Evolutionary conservation across 2,113 vertebrate genomes (phyloP).

Genomic region (Talpa occidentalis): DNA sequence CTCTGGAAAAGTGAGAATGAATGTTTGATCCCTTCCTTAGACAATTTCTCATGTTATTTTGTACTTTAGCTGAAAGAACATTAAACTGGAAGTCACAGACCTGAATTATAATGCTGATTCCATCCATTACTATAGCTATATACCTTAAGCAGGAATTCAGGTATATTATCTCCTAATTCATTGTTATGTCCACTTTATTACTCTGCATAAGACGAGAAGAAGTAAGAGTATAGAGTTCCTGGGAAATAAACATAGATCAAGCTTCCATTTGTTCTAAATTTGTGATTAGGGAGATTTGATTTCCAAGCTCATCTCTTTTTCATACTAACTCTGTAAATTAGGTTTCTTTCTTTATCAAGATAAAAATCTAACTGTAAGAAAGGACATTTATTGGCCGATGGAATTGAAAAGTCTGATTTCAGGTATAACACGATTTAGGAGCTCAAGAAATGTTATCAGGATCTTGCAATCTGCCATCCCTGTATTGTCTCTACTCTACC

Average conservation of each 20-base stretch:
- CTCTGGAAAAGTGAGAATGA: not conserved
- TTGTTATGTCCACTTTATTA: not conserved
- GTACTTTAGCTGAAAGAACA: not conserved
- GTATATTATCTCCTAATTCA: not conserved
- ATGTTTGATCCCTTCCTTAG: not conserved
- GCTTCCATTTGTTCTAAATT: not conserved
- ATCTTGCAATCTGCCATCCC: not conserved
- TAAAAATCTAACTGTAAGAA: not conserved
- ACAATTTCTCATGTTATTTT: not conserved
- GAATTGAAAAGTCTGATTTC: not conserved
- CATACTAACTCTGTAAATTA: not conserved
- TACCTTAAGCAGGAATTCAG: not conserved
- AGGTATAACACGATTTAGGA: not conserved
- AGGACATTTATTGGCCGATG: not conserved
- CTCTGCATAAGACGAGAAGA: not conserved
- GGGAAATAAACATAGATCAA: not conserved
- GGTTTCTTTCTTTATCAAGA: not conserved
- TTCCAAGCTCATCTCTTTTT: not conserved
- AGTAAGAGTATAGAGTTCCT: not conserved
- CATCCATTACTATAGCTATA: not conserved
- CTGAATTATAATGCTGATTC: not conserved
- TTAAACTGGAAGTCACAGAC: not conserved
- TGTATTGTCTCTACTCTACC: not conserved
- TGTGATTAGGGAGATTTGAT: not conserved
- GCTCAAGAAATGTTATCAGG: not conserved